Evolutionary conservation across 2,797 vertebrate species (phyloP), one percentile per base, ranked within the genome.

Genomic region (Botia kubotai): DNA sequence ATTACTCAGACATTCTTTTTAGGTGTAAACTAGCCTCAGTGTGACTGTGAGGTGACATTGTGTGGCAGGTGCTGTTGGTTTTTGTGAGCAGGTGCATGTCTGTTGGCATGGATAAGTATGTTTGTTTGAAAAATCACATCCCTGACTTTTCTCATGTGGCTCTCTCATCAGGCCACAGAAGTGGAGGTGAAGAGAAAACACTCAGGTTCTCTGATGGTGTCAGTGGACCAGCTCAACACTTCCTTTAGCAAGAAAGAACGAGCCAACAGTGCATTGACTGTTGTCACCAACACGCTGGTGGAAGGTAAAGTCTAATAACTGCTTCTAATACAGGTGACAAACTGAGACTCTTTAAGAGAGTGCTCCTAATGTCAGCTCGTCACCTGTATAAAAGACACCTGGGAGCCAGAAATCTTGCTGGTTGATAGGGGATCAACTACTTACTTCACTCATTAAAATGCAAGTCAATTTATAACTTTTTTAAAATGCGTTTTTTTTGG

Each of bases 171-270:
- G 82, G 97, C 96, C 14, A 98, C 97, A 1, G 98, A 99, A 39
- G 93, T 98, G 29, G 98, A 98, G 82, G 93, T 96, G 8, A 96
- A 97, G 91, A 97, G 97, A 94, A 98, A 97, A 87, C 95, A 96
- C 78, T 96, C 97, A 0, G 98, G 96, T 65, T 99, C 98, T n/a
- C 96, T 98, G 13, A 90, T 98, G 94, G 97, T 99, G 70, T 99
- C 98, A 0, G 97, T 99, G 94, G 98, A 99, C 79, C 97, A 99
- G 83, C 94, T 99, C 83, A 97, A 97, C 69, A 95, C 95, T 0
- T 98, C 97, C 78, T 97, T 97, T 0, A 97, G 96, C n/a, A 94
- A 94, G 78, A 98, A 98, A 86, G 96, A 98, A 71, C 92, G 96
- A 17, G 96, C 97, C 87, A 98, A 98, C 92, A 99, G 98, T 6